Conservation (phyloP, 2,797 vertebrate species). For the Emys orbicularis region DNA sequence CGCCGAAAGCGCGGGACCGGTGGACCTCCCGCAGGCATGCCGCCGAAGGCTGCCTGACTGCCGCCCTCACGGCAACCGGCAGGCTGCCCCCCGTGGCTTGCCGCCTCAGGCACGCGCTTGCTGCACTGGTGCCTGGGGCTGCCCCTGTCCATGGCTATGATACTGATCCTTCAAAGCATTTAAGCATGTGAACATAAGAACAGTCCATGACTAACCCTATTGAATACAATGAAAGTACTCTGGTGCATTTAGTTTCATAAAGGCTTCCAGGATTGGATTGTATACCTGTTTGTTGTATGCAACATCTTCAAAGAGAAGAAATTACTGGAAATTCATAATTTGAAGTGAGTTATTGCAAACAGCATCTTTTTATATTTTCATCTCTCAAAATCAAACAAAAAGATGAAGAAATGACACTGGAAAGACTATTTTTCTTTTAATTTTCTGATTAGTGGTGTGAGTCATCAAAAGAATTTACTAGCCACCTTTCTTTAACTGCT, state of each 20-base stretch:
- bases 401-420: not conserved
- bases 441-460: not conserved
- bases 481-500: not conserved
- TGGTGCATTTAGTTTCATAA: slow-evolving; percentile 48
- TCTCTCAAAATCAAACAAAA: slow-evolving; percentile 30
- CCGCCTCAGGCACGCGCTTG: too few species aligned
- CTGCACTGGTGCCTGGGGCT: too few species aligned
- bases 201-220: slow-evolving; percentile 40
- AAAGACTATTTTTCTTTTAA: not conserved
- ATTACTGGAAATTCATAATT: not conserved
- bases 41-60: too few species aligned
- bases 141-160: slow-evolving; percentile 56
- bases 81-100: too few species aligned
- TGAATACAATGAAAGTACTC: slow-evolving; percentile 26
- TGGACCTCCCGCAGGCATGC: too few species aligned
- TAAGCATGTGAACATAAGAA: slow-evolving; percentile 56
- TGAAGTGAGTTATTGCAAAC: slow-evolving; percentile 5
- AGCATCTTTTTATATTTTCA: not conserved
- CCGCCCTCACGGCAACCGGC: too few species aligned
- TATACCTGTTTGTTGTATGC: not conserved
- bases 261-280: not conserved
- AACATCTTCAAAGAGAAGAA: slow-evolving; percentile 20
- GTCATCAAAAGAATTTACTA: not conserved
- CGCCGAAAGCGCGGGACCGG: too few species aligned
- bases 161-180: slow-evolving; percentile 46